phyloP scores from a whole-genome alignment of 2,797 vertebrate species.

The Hemibagrus guttatus region DNA sequence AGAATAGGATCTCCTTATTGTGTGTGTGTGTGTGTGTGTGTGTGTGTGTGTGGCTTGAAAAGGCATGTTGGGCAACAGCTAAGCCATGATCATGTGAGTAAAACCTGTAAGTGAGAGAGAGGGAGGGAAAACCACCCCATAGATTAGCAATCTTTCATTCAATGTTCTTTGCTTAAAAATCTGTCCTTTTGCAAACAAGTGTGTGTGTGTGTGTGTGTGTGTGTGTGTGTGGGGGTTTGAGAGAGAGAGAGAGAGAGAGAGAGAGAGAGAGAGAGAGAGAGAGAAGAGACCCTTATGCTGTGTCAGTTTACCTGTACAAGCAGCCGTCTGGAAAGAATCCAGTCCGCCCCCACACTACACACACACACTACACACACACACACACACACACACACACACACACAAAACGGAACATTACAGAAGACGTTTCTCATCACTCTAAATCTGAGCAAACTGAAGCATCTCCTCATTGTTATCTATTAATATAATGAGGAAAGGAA shows the following conservation, averaged over 20 bases:
- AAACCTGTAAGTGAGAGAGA: neutral
- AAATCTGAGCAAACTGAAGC: neutral
- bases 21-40: neutral
- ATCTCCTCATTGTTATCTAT: neutral
- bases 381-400: constrained; percentile 3
- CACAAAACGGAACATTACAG: no score
- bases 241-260: neutral
- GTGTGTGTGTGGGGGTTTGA: neutral
- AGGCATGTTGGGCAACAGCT: neutral
- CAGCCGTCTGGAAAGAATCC: neutral
- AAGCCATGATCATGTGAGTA: neutral
- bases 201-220: neutral
- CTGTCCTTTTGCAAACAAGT: neutral
- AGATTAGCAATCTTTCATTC: neutral
- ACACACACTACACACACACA: neutral
- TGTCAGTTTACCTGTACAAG: constrained; percentile 1
- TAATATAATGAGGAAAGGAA: neutral
- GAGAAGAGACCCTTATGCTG: neutral
- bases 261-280: neutral
- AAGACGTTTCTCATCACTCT: no score
- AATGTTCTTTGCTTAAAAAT: neutral
- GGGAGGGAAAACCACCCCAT: neutral
- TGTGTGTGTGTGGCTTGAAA: neutral
- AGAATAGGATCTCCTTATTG: no score
- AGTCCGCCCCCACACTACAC: neutral